These are phyloP conservation scores for Yponomeuta malinellus DNA, from an alignment of 2,888 invertebrate species.

Conservation along the genomic window DNA sequence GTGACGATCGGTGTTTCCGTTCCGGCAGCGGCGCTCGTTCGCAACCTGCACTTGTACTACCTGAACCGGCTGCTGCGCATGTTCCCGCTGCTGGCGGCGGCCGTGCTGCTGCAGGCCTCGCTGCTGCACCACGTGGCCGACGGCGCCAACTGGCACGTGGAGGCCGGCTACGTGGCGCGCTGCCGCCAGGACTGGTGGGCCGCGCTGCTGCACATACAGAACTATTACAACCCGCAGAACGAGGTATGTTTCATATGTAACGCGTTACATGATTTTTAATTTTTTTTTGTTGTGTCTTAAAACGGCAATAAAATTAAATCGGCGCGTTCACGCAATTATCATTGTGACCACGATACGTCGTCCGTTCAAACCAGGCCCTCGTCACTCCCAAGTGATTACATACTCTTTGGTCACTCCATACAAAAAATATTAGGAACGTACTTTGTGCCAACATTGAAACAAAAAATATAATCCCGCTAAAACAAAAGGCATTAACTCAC, in stretches of 20 bases:
- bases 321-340: too few species aligned
- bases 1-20: too few species aligned
- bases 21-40: background rate
- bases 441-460: too few species aligned
- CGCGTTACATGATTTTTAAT: background rate
- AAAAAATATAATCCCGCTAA: too few species aligned
- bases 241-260: conserved; percentile 27
- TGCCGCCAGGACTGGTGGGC: conserved; percentile 20
- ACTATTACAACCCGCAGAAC: conserved; percentile 31
- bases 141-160: conserved; percentile 18
- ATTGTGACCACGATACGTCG: too few species aligned
- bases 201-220: conserved; percentile 20
- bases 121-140: conserved; percentile 16
- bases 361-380: too few species aligned
- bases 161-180: conserved; percentile 4
- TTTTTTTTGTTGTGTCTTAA: too few species aligned
- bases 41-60: conserved; percentile 18
- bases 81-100: conserved; percentile 18
- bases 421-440: too few species aligned
- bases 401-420: too few species aligned
- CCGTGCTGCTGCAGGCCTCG: conserved; percentile 16
- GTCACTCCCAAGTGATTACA: too few species aligned
- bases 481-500: too few species aligned
- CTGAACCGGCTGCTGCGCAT: conserved; percentile 16
- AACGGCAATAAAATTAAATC: too few species aligned